Conservation (phyloP, 1,140 invertebrate species). For the Pteromalus puparum region DNA sequence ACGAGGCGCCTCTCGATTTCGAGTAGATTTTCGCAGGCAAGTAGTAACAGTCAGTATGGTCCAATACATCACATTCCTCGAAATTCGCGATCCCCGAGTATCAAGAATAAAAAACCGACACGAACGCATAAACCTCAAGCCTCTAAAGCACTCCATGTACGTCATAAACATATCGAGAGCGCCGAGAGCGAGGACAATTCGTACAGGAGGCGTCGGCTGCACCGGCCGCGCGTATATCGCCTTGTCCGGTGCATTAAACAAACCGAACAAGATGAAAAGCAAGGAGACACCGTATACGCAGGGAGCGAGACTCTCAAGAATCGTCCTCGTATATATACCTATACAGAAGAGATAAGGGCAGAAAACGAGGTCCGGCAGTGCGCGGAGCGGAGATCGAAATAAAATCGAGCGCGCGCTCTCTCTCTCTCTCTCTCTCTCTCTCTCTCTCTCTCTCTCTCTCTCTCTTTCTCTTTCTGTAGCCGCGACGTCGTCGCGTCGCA, state of each 20-base stretch:
- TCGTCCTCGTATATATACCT: background rate
- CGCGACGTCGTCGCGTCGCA: constrained; percentile 9
- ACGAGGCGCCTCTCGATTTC: background rate
- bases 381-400: background rate
- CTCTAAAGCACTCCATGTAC: background rate
- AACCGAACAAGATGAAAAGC: constrained; percentile 26
- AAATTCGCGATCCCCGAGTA: too few species aligned
- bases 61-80: too few species aligned
- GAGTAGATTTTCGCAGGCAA: too few species aligned
- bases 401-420: constrained; percentile 1
- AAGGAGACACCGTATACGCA: background rate
- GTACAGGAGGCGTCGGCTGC: constrained; percentile 23
- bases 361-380: background rate
- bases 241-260: constrained; percentile 34
- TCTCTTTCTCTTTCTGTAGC: too few species aligned
- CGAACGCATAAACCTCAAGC: background rate
- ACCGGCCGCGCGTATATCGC: constrained; percentile 6
- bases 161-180: constrained; percentile 34
- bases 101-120: too few species aligned
- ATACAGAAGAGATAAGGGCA: background rate
- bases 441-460: too few species aligned
- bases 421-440: too few species aligned
- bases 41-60: too few species aligned
- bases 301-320: constrained; percentile 21
- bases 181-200: constrained; percentile 19